Evolutionary conservation across 37 sponge, comb jelly and placozoan genomes (phyloP).

Genomic region (Tethya wilhelma): DNA sequence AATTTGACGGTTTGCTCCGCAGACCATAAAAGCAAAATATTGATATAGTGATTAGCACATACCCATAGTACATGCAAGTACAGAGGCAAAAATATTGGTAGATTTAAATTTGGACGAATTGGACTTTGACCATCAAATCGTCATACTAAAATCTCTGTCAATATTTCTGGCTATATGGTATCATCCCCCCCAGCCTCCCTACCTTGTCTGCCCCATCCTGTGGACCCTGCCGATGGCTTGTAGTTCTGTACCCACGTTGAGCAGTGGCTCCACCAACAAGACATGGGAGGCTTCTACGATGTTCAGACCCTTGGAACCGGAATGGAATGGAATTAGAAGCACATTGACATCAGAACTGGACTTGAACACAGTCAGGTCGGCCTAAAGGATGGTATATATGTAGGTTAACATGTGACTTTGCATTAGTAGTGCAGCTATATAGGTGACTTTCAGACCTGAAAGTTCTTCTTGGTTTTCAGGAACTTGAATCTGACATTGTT

Average conservation of each 20-base stretch:
- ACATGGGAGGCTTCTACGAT: conserved; percentile 89
- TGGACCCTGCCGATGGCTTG: conserved; percentile 90
- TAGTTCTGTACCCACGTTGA: conserved; percentile 74
- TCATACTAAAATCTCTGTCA: no score
- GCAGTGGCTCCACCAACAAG: conserved; percentile 80
- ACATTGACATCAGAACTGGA: conserved; percentile 45
- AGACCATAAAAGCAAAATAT: no score
- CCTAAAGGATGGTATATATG: no score
- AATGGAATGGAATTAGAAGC: conserved; percentile 65
- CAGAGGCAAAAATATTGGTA: no score
- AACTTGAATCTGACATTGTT: conserved; percentile 26
- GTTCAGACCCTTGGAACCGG: conserved; percentile 88
- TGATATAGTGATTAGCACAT: no score
- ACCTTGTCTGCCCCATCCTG: conserved; percentile 90
- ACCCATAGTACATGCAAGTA: no score
- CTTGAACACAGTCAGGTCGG: conserved; percentile 62
- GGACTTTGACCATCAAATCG: no score
- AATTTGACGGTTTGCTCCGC: no score
- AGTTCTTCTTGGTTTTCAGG: conserved; percentile 4
- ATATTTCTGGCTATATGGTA: no score
- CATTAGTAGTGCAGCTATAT: no score
- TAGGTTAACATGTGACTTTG: background rate
- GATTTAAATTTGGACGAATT: no score
- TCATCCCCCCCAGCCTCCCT: background rate
- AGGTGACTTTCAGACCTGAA: no score